A percentile compares a stretch with the other conserved stretches of the same genome.
These are phyloP conservation scores for Cancer borealis DNA, from an alignment of 2,888 invertebrate genomes.

Conservation along the genomic window DNA sequence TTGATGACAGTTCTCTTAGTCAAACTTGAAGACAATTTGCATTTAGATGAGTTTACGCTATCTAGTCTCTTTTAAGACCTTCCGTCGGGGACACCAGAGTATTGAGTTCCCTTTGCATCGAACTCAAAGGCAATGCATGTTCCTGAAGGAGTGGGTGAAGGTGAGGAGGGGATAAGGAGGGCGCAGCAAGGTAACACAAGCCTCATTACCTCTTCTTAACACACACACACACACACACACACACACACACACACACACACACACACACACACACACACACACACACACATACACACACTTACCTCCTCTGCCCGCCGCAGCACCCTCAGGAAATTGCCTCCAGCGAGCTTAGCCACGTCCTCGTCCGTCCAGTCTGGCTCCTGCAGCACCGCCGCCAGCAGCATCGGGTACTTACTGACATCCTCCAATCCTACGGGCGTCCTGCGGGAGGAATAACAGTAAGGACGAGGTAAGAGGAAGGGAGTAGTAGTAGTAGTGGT, in stretches of 20 bases:
- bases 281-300: not conserved
- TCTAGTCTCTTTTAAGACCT: not conserved
- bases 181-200: too few species aligned
- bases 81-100: not conserved
- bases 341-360: constrained; percentile 83
- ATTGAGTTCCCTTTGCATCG: not conserved
- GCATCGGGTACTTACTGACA: constrained; percentile 83
- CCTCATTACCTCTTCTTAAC: not conserved
- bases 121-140: not conserved
- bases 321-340: constrained; percentile 83
- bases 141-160: constrained; percentile 22
- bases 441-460: constrained; percentile 78
- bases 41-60: not conserved
- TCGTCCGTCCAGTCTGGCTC: constrained; percentile 82
- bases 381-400: constrained; percentile 84
- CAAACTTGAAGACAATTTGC: not conserved
- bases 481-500: not conserved
- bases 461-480: not conserved
- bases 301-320: constrained; percentile 82
- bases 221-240: too few species aligned
- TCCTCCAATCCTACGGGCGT: constrained; percentile 83
- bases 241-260: too few species aligned
- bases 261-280: too few species aligned
- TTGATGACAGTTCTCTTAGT: not conserved
- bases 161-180: not conserved